These are phyloP conservation scores for Pampusana beccarii DNA, from an alignment of 2,113 vertebrate genomes.

Conservation along the genomic window DNA sequence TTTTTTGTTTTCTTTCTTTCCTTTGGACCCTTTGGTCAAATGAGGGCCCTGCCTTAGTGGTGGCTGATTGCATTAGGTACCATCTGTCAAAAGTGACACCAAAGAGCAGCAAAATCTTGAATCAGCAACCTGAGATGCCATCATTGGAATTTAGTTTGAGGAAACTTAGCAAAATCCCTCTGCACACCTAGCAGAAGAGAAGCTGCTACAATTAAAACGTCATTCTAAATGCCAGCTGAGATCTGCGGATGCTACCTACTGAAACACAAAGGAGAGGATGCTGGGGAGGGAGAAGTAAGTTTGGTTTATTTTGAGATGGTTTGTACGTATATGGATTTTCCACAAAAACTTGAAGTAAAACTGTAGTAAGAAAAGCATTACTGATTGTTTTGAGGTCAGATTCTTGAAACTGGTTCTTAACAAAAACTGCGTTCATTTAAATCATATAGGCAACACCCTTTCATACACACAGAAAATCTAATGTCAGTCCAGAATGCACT, in stretches of 20 bases:
- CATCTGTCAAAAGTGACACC: constrained; percentile 89
- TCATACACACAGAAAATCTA: not conserved
- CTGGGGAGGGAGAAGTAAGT: not conserved
- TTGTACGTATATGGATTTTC: not conserved
- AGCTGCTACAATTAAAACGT: constrained; percentile 69
- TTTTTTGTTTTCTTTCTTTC: not conserved
- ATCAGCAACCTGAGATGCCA: constrained; percentile 82
- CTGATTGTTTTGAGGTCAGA: not conserved
- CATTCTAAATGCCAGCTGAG: constrained; percentile 46
- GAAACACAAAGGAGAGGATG: constrained; percentile 8
- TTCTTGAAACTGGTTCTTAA: constrained; percentile 15
- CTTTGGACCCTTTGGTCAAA: constrained; percentile 46
- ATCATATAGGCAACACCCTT: not conserved
- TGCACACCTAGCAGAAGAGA: constrained; percentile 61
- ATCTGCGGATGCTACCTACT: constrained; percentile 17
- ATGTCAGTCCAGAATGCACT: not conserved
- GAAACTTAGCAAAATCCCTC: constrained; percentile 76
- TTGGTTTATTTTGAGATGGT: not conserved
- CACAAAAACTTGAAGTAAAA: not conserved
- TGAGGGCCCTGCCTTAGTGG: constrained; percentile 66
- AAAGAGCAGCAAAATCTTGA: constrained; percentile 74
- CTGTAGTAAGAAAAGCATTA: not conserved
- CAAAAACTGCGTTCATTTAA: not conserved
- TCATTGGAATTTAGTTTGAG: constrained; percentile 80
- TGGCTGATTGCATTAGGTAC: constrained; percentile 84